Base-by-base conservation (phyloP, 2,113 vertebrate genomes). In the Echinops telfairi region DNA sequence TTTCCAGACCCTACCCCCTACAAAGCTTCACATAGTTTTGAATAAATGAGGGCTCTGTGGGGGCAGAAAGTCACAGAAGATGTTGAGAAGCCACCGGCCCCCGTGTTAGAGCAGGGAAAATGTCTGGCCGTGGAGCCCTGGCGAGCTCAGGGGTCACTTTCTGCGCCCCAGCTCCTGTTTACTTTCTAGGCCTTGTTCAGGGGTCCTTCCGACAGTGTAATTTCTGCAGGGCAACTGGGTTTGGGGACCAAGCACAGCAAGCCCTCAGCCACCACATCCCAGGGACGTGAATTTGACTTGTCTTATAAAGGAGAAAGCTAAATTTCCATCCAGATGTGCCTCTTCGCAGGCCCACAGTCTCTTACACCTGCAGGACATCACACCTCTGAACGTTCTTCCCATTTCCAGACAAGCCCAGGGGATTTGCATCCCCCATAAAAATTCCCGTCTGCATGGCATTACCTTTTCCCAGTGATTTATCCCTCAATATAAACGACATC, bases 371-470 rank as follows among this genome's bases (percentile, higher is more conserved):
- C 0, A 25, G 89, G 95, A 95, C 76, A 79, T 40, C 92, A 97
- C 94, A 80, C 94, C 94, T 91, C 27, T 19, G 83, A 95, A 82
- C 73, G 57, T 88, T 89, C 92, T 97, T 97, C 94, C 78, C 96
- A 98, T 98, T 98, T 96, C 96, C 97, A 98, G 96, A 97, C 0
- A 0, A 97, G 75, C 93, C 96, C 95, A 82, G 71, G 97, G 95
- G 95, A 97, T 92, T 96, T 89, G 47, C 77, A 73, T 6, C 80
- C 88, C 81, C 83, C 78, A 6, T 96, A 95, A 97, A 53, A 97
- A 97, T 97, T 97, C 91, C 93, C 89, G 76, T 96, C 96, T 98
- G 85, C 82, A 70, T 83, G 95, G 96, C 93, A 95, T 96, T 97
- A 90, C 92, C 91, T 96, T 71, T 4, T 96, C 60, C 86, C 85